phyloP scores from a whole-genome alignment of 1,140 invertebrate species.

The Psilanteris sp. region DNA sequence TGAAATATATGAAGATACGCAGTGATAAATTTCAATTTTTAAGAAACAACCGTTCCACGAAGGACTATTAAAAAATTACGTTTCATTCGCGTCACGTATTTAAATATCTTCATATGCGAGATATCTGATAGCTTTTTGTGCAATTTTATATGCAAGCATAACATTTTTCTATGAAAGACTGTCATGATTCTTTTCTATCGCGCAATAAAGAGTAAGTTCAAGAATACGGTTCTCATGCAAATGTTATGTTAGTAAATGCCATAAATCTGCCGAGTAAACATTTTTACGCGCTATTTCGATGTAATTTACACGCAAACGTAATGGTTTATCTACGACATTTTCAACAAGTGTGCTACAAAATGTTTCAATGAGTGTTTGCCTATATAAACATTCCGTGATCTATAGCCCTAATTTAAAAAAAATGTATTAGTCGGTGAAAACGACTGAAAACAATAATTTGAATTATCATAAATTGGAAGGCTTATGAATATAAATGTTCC shows the following conservation, averaged over 20 bases:
- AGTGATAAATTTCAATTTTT: no score
- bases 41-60: no score
- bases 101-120: conserved; percentile 21
- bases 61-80: no score
- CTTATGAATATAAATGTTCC: no score
- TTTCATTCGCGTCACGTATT: conserved; percentile 13
- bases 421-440: no score
- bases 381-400: conserved; percentile 6
- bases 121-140: conserved; percentile 22
- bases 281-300: conserved; percentile 37
- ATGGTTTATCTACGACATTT: conserved; percentile 30
- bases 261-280: conserved; percentile 48
- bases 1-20: no score
- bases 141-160: conserved; percentile 29
- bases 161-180: conserved; percentile 32
- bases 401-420: no score
- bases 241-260: conserved; percentile 39
- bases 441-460: no score
- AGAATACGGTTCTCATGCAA: conserved; percentile 44
- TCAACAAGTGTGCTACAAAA: conserved; percentile 29
- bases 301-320: conserved; percentile 40
- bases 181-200: conserved; percentile 25
- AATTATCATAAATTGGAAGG: no score
- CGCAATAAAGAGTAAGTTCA: conserved; percentile 36
- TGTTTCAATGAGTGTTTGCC: conserved; percentile 17